Evolutionary conservation across 2,888 invertebrate species (phyloP).

Genomic region (Ectemnius continuus): DNA sequence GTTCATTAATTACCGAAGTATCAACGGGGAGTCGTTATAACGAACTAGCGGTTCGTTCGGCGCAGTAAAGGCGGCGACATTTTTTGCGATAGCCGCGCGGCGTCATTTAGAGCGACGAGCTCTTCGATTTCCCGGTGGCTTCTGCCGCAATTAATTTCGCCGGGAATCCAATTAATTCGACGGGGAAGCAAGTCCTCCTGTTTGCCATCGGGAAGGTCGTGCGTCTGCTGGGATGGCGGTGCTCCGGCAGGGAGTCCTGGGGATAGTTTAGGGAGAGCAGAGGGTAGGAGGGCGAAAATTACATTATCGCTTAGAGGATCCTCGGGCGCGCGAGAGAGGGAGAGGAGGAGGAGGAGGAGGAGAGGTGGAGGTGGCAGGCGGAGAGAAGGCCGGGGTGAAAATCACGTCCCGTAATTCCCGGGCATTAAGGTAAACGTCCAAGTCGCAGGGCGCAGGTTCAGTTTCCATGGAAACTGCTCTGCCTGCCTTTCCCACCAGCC

Average conservation of each 20-base stretch:
- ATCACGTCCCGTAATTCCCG: slow-evolving; percentile 77
- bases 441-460: slow-evolving; percentile 71
- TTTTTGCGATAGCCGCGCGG: neutral
- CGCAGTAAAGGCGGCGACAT: slow-evolving; percentile 2
- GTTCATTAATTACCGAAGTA: too few species aligned
- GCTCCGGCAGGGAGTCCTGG: neutral
- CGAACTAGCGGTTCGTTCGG: neutral
- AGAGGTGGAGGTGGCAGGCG: slow-evolving; percentile 17
- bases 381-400: slow-evolving; percentile 61
- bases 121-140: slow-evolving; percentile 54
- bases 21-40: neutral
- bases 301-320: slow-evolving; percentile 76
- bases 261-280: slow-evolving; percentile 14
- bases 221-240: neutral
- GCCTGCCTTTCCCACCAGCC: slow-evolving; percentile 50
- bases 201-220: slow-evolving; percentile 58
- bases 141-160: slow-evolving; percentile 59
- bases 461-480: slow-evolving; percentile 68
- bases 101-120: slow-evolving; percentile 33
- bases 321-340: slow-evolving; percentile 55
- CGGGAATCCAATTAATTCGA: slow-evolving; percentile 62
- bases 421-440: slow-evolving; percentile 77
- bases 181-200: slow-evolving; percentile 47
- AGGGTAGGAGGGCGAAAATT: slow-evolving; percentile 65
- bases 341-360: neutral